Conservation (phyloP, 1,140 invertebrate genomes). For the Parapsyche elsis region DNA sequence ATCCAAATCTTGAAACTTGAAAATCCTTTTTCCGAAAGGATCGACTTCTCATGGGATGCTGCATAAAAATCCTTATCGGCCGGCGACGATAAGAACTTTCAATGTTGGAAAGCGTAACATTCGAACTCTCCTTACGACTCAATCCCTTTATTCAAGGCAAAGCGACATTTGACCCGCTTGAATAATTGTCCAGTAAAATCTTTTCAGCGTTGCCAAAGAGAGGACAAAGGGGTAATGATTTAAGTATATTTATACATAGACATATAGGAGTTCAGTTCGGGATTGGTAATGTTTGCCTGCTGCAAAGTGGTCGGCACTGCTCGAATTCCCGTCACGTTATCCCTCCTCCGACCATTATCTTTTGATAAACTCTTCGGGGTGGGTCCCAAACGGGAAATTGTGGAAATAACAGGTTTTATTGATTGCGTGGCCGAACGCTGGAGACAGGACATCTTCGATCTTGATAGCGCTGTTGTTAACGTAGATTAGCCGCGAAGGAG, state of each 20-base stretch:
- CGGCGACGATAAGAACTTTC: constrained; percentile 10
- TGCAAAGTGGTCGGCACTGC: neutral
- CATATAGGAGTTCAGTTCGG: neutral
- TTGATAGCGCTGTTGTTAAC: constrained; percentile 23
- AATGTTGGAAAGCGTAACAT: neutral
- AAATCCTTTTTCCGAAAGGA: neutral
- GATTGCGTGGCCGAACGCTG: constrained; percentile 2
- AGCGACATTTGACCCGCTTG: neutral
- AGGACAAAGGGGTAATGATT: neutral
- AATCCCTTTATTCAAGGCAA: neutral
- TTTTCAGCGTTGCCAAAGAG: neutral
- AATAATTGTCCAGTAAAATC: neutral
- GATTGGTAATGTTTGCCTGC: neutral
- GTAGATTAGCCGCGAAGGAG: constrained; percentile 8
- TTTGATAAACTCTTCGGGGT: constrained; percentile 12
- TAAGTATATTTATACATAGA: neutral
- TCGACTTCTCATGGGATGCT: neutral
- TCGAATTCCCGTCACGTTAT: constrained; percentile 15
- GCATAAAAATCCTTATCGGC: constrained; percentile 5
- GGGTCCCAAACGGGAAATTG: constrained; percentile 10
- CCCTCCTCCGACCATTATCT: neutral
- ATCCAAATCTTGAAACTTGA: neutral
- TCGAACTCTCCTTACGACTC: neutral
- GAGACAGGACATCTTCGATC: constrained; percentile 29
- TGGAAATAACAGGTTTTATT: constrained; percentile 28